Evolutionary conservation across 2,797 vertebrate species (phyloP), one percentile per base, ranked within the genome.

Genomic region (Siniperca undulata): DNA sequence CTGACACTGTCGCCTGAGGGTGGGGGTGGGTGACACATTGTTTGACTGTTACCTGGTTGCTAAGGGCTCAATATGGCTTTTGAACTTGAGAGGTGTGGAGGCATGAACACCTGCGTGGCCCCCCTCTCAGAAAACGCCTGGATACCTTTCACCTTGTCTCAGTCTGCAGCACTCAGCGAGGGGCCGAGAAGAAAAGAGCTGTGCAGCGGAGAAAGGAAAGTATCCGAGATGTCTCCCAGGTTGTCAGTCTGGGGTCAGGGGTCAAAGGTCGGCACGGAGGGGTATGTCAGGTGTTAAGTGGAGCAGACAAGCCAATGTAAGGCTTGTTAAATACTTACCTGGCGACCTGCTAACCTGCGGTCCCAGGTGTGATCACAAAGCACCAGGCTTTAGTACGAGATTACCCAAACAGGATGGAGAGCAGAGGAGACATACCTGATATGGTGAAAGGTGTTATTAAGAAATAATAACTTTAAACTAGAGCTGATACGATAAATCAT

Each of bases 241-340:
- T 92, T 95, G 95, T 95, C 94, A 95, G 78, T 88, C 77, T 5
- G 85, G 86, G 95, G 94, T 95, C 94, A 89, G 82, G 77, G 93
- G 93, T 95, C 89, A 91, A 44, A 95, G 96, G 94, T 95, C 84
- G 58, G 90, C 89, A 86, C 34, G 70, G 91, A 90, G 91, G 92
- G 93, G 91, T 83, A 91, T 96, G 95, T 96, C 95, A 95, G 95
- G 95, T 96, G 96, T 95, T 96, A 96, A 96, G 95, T 96, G 95
- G 94, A 89, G 92, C 92, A 95, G 93, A 92, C 95, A 93, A 87
- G 91, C 80, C 76, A 83, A 64, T 69, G 89, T 88, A 92, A 90
- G 81, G 83, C 83, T 93, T 91, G 92, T 93, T 95, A 92, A 93
- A 93, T 90, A 88, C 89, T 92, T 92, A 94, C 92, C 91, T 94